A percentile compares a stretch with the other conserved stretches of the same genome.
Evolutionary conservation across 2,888 invertebrate species (phyloP).

Genomic region (Lepidonotus clava): DNA sequence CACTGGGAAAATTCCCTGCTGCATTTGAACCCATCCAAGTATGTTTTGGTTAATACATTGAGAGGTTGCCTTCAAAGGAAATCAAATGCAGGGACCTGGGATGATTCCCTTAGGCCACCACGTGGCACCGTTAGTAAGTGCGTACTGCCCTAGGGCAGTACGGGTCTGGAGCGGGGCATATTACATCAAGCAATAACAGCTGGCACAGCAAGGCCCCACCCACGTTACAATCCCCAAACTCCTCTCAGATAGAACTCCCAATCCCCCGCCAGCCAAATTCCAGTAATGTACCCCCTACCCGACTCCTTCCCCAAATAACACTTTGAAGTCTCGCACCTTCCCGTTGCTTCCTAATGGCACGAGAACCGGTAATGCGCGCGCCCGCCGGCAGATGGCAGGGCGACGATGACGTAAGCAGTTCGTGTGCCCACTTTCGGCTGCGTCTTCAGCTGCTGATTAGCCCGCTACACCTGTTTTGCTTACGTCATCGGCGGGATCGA

Average conservation of each 20-base stretch:
- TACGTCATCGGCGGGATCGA: not conserved
- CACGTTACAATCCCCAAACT: not conserved
- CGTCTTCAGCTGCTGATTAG: not conserved
- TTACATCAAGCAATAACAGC: not conserved
- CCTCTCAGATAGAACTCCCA: not conserved
- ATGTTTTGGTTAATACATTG: too few relatives aligned
- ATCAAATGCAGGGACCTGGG: too few relatives aligned
- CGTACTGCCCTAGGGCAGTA: not conserved
- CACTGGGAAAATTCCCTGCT: too few relatives aligned
- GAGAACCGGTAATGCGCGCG: not conserved
- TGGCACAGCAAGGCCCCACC: not conserved
- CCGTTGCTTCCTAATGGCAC: not conserved
- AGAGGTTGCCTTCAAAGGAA: too few relatives aligned
- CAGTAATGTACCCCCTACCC: not conserved
- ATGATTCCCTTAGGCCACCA: not conserved
- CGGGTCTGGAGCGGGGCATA: not conserved
- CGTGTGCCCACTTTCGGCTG: not conserved
- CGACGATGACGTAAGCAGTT: not conserved
- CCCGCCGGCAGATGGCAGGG: not conserved
- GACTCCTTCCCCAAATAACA: not conserved
- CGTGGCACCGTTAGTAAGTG: not conserved
- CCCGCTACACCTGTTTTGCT: not conserved
- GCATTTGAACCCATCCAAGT: too few relatives aligned
- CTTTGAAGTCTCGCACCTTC: slow-evolving; percentile 17
- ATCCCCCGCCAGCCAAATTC: not conserved